Evolutionary conservation across 2,888 invertebrate species (phyloP), one percentile per base, ranked within the genome.

Genomic region (Meloe dianella): DNA sequence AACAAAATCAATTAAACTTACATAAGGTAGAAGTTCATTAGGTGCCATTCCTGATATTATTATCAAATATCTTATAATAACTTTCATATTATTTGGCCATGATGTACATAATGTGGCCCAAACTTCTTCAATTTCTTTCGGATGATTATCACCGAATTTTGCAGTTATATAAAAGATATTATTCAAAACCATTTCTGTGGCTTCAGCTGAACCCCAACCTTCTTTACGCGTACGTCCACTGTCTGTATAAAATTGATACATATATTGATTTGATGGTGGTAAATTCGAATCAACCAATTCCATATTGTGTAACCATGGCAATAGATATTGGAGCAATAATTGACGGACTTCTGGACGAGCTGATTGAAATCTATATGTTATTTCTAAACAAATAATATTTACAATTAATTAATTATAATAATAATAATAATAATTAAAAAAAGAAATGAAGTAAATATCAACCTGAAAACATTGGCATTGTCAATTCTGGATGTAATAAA

Each of bases 391-490:
- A 63, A 71, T 24, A 29, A 61, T 24, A 59, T 32, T 54, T 27
- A 3, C 27, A 4, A n/a, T n/a, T n/a, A n/a, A n/a, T n/a, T n/a
- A n/a, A n/a, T n/a, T n/a, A n/a, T n/a, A n/a, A n/a, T n/a, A n/a
- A n/a, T n/a, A n/a, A n/a, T n/a, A n/a, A n/a, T n/a, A n/a, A n/a
- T n/a, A n/a, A n/a, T n/a, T n/a, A n/a, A n/a, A n/a, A n/a, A n/a
- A n/a, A n/a, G n/a, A n/a, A n/a, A 7, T 32, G 2, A 32, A 32
- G 12, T 10, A 32, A 10, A 32, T 32, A 81, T 84, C 85, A 84
- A 97, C 97, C 98, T 80, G 98, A 98, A 86, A 99, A 98, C 91
- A 99, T 97, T 0, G 98, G 97, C 97, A 99, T 98, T 29, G 99
- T 98, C 51, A 99, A 88, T 81, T 98, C 98, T 0, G 98, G 97